Evolutionary conservation across 2,797 vertebrate genomes (phyloP), one percentile per base, ranked within the genome.

Genomic region (Amphiprion clarkii): DNA sequence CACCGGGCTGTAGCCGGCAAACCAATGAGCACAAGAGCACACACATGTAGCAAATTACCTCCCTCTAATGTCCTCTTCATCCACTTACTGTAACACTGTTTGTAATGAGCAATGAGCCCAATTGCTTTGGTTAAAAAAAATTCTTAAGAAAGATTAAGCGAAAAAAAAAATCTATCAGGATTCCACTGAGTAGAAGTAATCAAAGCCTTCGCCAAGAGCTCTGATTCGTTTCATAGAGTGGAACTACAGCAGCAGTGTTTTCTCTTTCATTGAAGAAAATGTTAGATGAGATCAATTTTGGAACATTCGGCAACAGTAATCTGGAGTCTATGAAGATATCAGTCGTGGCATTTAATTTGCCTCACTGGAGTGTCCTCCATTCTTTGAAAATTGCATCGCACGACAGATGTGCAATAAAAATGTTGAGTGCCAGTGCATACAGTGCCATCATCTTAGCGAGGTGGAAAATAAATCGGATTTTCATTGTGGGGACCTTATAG

Each of bases 101-200:
- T 67, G 42, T 56, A 71, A 76, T 71, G 33, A 75, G 46, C n/a
- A 67, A 62, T 55, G 52, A 74, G 55, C 6, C 40, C 29, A 61
- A 46, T 57, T 12, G 1, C 58, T 66, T 21, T 49, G 31, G 8
- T 53, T 27, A 25, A 71, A 36, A 65, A 49, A 54, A 33, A 0
- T 40, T 62, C 21, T 40, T 29, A 52, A 65, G 23, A 27, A 79
- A 70, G 33, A 71, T 72, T 19, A 56, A 54, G 23, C 23, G n/a
- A 29, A 46, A 16, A 61, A 71, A 79, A 77, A 64, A 82, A 76
- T 56, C 57, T 52, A 53, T 78, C 63, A 64, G 9, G 58, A 29
- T 55, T 64, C 29, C 54, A 31, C 16, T 21, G 65, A 69, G 67
- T 27, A 64, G 44, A 51, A 58, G 31, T 31, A 77, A 68, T 71